Percentiles rank a stretch among this genome's conserved stretches.
Conservation (phyloP, 2,113 vertebrate species). For the Ceyx cyanopectus region DNA sequence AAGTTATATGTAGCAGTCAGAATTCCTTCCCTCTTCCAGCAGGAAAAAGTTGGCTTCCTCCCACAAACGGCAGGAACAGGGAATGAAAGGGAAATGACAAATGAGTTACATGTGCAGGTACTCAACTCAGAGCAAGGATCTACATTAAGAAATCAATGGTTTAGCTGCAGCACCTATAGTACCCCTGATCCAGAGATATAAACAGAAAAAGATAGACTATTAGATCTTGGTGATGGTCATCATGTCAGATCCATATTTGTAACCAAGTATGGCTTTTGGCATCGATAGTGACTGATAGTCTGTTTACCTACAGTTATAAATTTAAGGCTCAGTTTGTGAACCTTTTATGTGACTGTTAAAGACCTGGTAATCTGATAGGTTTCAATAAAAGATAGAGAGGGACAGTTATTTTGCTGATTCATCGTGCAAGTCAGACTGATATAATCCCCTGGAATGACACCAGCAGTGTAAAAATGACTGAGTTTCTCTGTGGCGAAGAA, state of each 20-base stretch:
- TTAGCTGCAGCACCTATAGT: background rate
- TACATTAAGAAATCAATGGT: background rate
- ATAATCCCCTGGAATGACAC: background rate
- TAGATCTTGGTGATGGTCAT: background rate
- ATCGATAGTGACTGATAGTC: background rate
- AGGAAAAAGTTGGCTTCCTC: background rate
- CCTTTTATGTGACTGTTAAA: background rate
- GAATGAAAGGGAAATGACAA: background rate
- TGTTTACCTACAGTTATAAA: background rate
- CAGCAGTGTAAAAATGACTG: constrained; percentile 30
- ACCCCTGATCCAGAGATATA: background rate
- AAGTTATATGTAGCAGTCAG: background rate
- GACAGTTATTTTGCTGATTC: background rate
- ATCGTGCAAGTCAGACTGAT: background rate
- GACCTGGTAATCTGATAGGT: background rate
- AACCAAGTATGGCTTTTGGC: background rate
- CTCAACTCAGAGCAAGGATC: background rate
- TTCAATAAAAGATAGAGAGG: background rate
- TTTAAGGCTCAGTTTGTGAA: background rate
- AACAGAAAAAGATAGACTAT: background rate
- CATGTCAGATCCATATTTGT: rapidly evolving
- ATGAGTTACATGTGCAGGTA: background rate
- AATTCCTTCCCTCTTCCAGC: background rate
- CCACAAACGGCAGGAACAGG: background rate
- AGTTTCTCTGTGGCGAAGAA: constrained; percentile 13